Evolutionary conservation across 2,113 vertebrate species (phyloP), one percentile per base, ranked within the genome.

Genomic region (Sinocyclocheilus rhinocerous): DNA sequence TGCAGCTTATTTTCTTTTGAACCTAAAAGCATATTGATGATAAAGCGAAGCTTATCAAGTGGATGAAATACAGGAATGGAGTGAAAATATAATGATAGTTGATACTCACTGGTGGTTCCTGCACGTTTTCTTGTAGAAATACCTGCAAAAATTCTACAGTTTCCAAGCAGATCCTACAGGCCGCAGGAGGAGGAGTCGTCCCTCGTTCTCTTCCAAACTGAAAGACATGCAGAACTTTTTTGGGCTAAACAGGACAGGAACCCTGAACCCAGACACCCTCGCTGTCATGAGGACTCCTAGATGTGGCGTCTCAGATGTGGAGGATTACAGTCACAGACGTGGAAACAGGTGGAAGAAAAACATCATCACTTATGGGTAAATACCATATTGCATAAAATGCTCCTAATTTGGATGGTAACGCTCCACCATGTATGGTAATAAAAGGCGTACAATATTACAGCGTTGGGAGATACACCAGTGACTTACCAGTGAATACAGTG

Each of bases 221-320:
- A 94, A 90, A 78, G 94, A 94, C 85, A 95, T 96, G 95, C 95
- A 96, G 89, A 82, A 84, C 26, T 96, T 95, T 88, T 95, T 95
- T 63, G 89, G 93, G 26, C 93, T 95, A 24, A 93, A 94, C 76
- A 86, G 84, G n/a, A 94, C 95, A 0, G 95, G 95, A 3, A 76
- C 2, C 6, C 83, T 95, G 57, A 91, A 95, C 86, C 33, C 86
- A 0, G 90, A 92, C 8, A 96, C 95, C 0, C 72, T 95, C 42
- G 87, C 90, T 59, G 77, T 92, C 42, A 95, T 96, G 92, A 91
- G 69, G 39, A 92, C 61, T 10, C 94, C 94, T 18, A 91, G 94
- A 6, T 96, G 95, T 86, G 95, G 95, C 0, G 92, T 95, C 36
- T 91, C 95, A 42, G 95, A 96, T 63, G 87, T 94, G 84, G 90